Conservation (phyloP, 2,888 invertebrate species). For the Automeris io region DNA sequence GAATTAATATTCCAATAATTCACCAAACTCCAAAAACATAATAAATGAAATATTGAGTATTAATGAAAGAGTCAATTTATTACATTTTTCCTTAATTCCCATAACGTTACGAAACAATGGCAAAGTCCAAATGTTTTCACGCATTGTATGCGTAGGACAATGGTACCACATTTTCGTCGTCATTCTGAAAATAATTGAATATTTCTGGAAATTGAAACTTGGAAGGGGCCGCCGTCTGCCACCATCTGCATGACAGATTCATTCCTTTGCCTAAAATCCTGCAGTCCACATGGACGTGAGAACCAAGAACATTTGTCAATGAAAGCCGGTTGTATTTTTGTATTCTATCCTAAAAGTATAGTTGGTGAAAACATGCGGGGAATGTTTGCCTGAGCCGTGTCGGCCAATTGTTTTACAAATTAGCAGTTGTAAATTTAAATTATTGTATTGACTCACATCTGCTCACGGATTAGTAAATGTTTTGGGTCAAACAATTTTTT, state of each 20-base stretch:
- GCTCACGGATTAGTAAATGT: constrained; percentile 20
- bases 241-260: constrained; percentile 70
- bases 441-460: constrained; percentile 33
- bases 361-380: constrained; percentile 20
- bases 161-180: too few species aligned
- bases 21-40: too few species aligned
- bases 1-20: too few species aligned
- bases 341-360: constrained; percentile 18
- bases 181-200: too few species aligned
- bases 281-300: constrained; percentile 67
- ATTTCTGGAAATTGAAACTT: constrained; percentile 49
- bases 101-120: too few species aligned
- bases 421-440: constrained; percentile 31
- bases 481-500: constrained; percentile 4
- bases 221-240: constrained; percentile 40
- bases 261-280: constrained; percentile 60
- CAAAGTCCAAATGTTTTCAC: too few species aligned
- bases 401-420: constrained; percentile 36
- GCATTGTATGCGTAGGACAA: too few species aligned
- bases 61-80: too few species aligned
- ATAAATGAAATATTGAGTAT: too few species aligned
- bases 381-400: constrained; percentile 18
- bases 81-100: too few species aligned
- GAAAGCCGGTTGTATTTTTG: constrained; percentile 44
- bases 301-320: constrained; percentile 48